Conservation (phyloP, 2,113 vertebrate species). For the Oceanodroma tethys region DNA sequence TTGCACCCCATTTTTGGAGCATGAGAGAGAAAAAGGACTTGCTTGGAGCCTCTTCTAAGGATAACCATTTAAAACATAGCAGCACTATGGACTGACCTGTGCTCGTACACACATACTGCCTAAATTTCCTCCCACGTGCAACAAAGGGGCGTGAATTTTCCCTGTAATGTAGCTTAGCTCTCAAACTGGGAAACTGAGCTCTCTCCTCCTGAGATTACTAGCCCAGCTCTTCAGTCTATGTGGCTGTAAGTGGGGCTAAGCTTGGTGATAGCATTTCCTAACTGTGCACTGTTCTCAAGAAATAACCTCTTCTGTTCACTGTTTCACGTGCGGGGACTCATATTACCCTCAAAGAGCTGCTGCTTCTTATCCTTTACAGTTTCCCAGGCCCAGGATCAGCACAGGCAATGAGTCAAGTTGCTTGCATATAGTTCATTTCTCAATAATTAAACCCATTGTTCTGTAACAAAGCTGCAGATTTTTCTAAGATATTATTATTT, state of each 20-base stretch:
- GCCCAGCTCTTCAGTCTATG: not conserved
- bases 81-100: not conserved
- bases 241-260: not conserved
- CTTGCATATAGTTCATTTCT: conserved; percentile 13
- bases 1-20: not conserved
- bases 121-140: not conserved
- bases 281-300: not conserved
- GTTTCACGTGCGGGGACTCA: not conserved
- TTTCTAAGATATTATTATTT: conserved; percentile 9
- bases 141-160: not conserved
- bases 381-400: not conserved
- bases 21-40: not conserved
- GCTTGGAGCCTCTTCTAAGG: not conserved
- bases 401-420: not conserved
- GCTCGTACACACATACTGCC: not conserved
- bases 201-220: no score
- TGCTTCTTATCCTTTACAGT: not conserved
- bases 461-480: conserved; percentile 3
- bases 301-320: not conserved
- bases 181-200: not conserved
- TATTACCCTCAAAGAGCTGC: not conserved
- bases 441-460: conserved; percentile 36
- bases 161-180: not conserved
- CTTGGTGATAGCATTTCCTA: not conserved
- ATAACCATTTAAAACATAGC: not conserved